Evolutionary conservation across 2,797 vertebrate genomes (phyloP), one percentile per base, ranked within the genome.

Genomic region (Xyrichtys novacula): DNA sequence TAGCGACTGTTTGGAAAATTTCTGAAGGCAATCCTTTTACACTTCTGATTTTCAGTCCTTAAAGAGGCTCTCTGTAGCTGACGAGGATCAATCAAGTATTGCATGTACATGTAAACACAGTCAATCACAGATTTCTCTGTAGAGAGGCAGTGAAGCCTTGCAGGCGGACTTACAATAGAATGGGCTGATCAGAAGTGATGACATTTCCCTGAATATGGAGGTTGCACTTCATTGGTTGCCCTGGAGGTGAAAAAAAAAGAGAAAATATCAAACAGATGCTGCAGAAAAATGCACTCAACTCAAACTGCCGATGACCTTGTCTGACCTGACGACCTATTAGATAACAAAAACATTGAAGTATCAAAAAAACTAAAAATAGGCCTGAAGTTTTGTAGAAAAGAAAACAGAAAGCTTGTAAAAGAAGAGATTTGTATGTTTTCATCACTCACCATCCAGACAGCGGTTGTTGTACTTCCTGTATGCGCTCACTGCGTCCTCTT

Each of bases 391-490:
- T n/a, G n/a, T n/a, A n/a, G n/a, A n/a, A n/a, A n/a, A n/a, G 42
- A 3, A 66, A 15, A 52, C 2, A 26, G 8, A 31, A 20, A 16
- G 11, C 3, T 10, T 20, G 12, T 20, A 32, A 48, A 49, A 65
- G 34, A 16, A 17, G 19, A 31, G 15, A 46, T 10, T 23, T 50
- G 32, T 61, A 15, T 29, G 44, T 26, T 3, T 16, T 26, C 3
- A n/a, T 8, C 55, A 66, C 85, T 88, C 88, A 99, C 98, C 98
- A 0, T 99, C 98, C 90, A 99, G 91, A 84, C 97, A 99, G 72
- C 98, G 95, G 76, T 99, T 99, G 92, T 99, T 99, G 83, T 99
- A 99, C 86, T 98, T 99, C 91, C 97, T 97, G 89, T 99, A 99
- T 0, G 98, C 98, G 0, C 95, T 96, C 74, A 99, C 95, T 3